Base-by-base conservation (phyloP, 2,797 vertebrate species). In the Dipus sagitta region DNA sequence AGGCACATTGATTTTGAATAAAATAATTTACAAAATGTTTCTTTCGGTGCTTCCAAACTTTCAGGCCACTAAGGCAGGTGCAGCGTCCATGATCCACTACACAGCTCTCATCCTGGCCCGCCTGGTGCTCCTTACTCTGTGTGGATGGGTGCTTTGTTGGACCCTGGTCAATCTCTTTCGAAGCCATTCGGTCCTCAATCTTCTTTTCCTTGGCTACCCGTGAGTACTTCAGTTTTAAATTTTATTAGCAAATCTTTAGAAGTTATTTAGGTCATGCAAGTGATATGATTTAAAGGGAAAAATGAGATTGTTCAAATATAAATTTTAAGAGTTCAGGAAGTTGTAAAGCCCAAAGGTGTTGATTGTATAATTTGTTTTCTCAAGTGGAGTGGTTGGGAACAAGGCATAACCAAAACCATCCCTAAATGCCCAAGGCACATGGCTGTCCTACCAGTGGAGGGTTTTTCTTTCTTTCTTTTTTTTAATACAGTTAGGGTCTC, bases 121-220 rank as follows among this genome's bases (percentile, higher is more conserved):
- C 67, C 98, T 99, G 97, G 98, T 98, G 97, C 98, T 99, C 93
- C 99, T 99, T 88, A 99, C 99, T 52, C 97, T 99, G 96, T 99
- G 99, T 78, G 99, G 99, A 93, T 99, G 99, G 99, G 99, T 99
- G 80, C 99, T 99, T 93, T 99, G 99, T 98, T 99, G 99, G 99
- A 99, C 99, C 12, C 98, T 99, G 72, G 99, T 99, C 97, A 99
- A 99, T 97, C 99, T 99, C 97, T 99, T 99, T 98, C 99, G 98
- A 97, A 99, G 99, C 97, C 98, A 99, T 98, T 99, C 99, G 34
- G 99, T 99, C 88, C 99, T 99, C 96, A 99, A 99, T 98, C 99
- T 99, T 83, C 99, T 99, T 93, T 99, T 99, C 98, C 98, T 99
- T 97, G 99, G 99, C 97, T 99, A 99, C 98, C 99, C 99, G 99